phyloP scores from a whole-genome alignment of 2,113 vertebrate species.

The Pygoscelis antarcticus region DNA sequence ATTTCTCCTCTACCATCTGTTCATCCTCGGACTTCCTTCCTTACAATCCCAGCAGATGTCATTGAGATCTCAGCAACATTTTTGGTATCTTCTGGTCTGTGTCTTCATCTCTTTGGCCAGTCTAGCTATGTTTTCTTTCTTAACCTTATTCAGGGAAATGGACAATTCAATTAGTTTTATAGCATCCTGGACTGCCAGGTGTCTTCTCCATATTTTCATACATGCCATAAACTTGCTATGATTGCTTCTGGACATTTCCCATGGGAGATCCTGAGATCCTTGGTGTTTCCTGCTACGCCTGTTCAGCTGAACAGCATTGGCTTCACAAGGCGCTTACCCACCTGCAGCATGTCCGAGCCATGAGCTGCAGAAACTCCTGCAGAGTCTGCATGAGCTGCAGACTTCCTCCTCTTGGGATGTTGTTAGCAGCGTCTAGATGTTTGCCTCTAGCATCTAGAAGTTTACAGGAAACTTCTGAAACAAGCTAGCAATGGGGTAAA shows the following conservation, averaged over 20 bases:
- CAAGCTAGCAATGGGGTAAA: background rate
- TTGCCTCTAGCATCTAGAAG: too few species aligned
- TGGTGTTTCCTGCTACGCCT: background rate
- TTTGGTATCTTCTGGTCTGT: background rate
- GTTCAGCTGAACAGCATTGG: background rate
- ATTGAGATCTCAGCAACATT: background rate
- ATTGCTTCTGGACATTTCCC: background rate
- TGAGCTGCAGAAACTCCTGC: background rate
- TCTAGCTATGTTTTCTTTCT: background rate
- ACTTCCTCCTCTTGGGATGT: background rate
- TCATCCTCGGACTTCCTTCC: background rate
- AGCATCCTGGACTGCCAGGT: background rate
- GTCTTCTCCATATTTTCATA: background rate
- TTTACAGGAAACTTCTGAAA: background rate
- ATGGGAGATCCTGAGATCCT: background rate
- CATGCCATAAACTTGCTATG: background rate
- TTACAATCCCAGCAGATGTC: background rate
- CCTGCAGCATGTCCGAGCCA: rapidly evolving
- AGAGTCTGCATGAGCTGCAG: background rate
- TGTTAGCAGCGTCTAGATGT: background rate
- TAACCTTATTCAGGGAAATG: background rate
- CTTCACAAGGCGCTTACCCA: background rate
- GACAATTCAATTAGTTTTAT: background rate
- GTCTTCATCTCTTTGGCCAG: background rate
- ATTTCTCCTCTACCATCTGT: background rate